A percentile compares a stretch with the other conserved stretches of the same genome.
Conservation (phyloP, 2,113 vertebrate species). For the Ascaphus truei region DNA sequence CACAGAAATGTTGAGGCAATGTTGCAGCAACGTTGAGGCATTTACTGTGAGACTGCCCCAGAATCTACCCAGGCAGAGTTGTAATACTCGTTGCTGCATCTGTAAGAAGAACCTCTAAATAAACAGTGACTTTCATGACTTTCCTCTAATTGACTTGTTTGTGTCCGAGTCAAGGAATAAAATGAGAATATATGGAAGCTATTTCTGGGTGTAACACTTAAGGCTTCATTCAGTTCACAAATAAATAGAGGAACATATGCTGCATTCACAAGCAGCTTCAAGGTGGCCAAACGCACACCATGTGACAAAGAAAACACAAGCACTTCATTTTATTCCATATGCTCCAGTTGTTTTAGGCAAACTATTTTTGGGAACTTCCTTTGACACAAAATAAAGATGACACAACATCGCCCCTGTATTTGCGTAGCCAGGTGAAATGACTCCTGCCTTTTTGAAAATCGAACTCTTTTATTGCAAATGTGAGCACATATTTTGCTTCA, state of each 20-base stretch:
- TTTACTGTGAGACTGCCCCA: too few species aligned
- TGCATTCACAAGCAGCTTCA: neutral
- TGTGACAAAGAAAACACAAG: slow-evolving; percentile 13
- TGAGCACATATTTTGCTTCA: neutral
- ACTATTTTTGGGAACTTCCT: slow-evolving; percentile 5
- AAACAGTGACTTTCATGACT: neutral
- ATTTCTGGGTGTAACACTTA: slow-evolving; percentile 7
- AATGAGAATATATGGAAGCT: slow-evolving; percentile 1
- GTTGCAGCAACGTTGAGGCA: too few species aligned
- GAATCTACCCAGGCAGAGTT: too few species aligned
- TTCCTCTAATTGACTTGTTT: slow-evolving; percentile 1
- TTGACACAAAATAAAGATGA: neutral
- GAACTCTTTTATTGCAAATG: neutral
- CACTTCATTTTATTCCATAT: neutral
- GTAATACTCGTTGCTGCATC: too few species aligned
- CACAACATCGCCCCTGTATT: neutral
- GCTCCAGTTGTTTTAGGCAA: neutral
- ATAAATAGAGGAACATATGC: slow-evolving; percentile 19
- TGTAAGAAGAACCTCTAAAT: too few species aligned
- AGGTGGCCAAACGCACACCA: neutral
- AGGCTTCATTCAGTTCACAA: neutral
- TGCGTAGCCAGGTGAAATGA: neutral
- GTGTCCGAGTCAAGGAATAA: slow-evolving; percentile 10
- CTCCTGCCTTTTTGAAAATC: neutral
- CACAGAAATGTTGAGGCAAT: too few species aligned